phyloP scores from a whole-genome alignment of 2,797 vertebrate genomes.

The Pyrocephalus nanus region DNA sequence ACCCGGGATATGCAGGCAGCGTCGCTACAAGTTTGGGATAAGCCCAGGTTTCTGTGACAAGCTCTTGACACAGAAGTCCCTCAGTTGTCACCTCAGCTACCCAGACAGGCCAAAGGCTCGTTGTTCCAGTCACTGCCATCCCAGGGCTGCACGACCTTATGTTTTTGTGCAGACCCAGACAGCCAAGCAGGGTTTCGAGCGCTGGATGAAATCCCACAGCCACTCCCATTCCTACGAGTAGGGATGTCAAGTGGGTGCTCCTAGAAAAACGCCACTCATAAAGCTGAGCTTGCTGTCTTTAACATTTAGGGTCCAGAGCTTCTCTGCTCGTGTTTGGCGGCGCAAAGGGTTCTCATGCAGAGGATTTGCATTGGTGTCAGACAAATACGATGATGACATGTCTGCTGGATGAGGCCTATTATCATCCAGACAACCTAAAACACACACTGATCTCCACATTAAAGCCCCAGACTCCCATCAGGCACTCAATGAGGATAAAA shows the following conservation, averaged over 20 bases:
- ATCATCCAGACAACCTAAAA: not conserved
- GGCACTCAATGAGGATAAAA: not conserved
- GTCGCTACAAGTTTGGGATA: not conserved
- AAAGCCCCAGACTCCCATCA: not conserved
- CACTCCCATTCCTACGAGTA: fast-evolving
- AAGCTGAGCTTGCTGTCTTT: not conserved
- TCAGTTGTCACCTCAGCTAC: not conserved
- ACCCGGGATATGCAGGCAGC: fast-evolving
- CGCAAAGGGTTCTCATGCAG: not conserved
- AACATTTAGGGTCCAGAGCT: not conserved
- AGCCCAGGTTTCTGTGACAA: not conserved
- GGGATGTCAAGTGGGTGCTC: not conserved
- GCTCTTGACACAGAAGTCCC: fast-evolving
- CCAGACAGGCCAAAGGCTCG: fast-evolving
- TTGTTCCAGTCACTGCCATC: not conserved
- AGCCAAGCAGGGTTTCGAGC: not conserved
- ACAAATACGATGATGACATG: not conserved
- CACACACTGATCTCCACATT: not conserved
- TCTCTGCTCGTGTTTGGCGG: not conserved
- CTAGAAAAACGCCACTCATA: not conserved
- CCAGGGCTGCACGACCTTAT: fast-evolving
- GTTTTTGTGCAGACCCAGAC: fast-evolving
- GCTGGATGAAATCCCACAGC: fast-evolving
- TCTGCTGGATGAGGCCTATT: not conserved
- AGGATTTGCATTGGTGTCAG: not conserved